Evolutionary conservation across 2,113 vertebrate species (phyloP).

Genomic region (Corythaixoides concolor): DNA sequence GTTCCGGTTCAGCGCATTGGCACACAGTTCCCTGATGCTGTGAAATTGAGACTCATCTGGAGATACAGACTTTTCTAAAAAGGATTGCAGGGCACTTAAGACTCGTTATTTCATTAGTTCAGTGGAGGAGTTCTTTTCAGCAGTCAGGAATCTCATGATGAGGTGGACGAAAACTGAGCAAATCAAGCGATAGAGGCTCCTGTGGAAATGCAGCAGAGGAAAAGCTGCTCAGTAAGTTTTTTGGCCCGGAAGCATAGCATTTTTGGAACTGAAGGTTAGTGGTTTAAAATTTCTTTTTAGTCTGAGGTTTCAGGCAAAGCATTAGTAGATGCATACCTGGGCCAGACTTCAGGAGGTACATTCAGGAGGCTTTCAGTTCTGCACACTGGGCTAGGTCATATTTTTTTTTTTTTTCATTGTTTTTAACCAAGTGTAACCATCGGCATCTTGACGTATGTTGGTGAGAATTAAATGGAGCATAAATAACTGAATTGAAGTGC

Average conservation of each 20-base stretch:
- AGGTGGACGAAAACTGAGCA: conserved; percentile 30
- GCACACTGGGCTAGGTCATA: neutral
- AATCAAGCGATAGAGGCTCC: neutral
- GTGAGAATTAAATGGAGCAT: conserved; percentile 39
- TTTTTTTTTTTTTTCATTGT: neutral
- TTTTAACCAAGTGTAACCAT: neutral
- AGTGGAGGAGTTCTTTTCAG: conserved; percentile 51
- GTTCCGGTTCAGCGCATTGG: conserved; percentile 78
- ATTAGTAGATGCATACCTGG: neutral
- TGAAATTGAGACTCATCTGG: conserved; percentile 80
- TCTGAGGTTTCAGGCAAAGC: conserved; percentile 13
- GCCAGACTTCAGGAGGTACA: neutral
- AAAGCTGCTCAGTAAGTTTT: neutral
- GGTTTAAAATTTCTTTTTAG: neutral
- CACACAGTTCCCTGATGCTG: conserved; percentile 76
- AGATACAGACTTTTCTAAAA: conserved; percentile 64
- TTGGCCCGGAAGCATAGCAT: neutral
- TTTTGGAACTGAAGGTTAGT: neutral
- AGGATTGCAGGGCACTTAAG: conserved; percentile 71
- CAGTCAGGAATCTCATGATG: conserved; percentile 32
- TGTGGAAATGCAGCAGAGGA: neutral
- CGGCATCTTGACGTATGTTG: neutral
- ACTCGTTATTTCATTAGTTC: conserved; percentile 73
- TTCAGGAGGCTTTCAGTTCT: neutral
- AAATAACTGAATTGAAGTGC: neutral